A percentile compares a stretch with the other conserved stretches of the same genome.
Evolutionary conservation across 1,140 invertebrate genomes (phyloP).

Genomic region (Bombus sibiricus): DNA sequence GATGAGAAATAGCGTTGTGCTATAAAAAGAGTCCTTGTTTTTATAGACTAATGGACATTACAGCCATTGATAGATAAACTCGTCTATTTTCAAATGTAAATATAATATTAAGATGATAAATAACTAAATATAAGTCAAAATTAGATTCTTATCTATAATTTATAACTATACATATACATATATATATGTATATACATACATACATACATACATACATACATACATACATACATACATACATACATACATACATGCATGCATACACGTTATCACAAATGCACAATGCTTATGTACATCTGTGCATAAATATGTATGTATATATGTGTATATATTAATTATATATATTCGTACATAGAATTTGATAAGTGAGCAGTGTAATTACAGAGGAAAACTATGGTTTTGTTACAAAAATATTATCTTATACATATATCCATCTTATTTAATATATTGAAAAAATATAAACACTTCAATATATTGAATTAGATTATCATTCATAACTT

Average conservation of each 20-base stretch:
- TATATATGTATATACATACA: constrained; percentile 23
- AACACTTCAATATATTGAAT: constrained; percentile 18
- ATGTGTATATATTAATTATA: constrained; percentile 36
- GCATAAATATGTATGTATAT: constrained; percentile 9
- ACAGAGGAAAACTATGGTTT: constrained; percentile 51
- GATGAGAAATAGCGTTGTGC: constrained; percentile 27
- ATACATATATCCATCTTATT: constrained; percentile 45
- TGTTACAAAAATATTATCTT: constrained; percentile 52
- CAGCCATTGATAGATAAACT: constrained; percentile 56
- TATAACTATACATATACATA: constrained; percentile 52
- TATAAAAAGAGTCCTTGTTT: constrained; percentile 43
- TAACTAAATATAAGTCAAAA: constrained; percentile 61
- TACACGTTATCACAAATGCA: constrained; percentile 35
- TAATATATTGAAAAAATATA: constrained; percentile 36
- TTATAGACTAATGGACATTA: constrained; percentile 49
- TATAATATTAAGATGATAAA: constrained; percentile 67
- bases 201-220: background rate
- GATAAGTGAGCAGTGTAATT: constrained; percentile 64
- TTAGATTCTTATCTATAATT: constrained; percentile 66
- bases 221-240: background rate
- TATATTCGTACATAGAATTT: constrained; percentile 59
- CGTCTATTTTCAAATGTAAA: constrained; percentile 71
- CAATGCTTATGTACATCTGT: background rate
- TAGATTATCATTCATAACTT: background rate
- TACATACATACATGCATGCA: background rate